Evolutionary conservation across 1,140 invertebrate species (phyloP).

Genomic region (Campoletis sonorensis): DNA sequence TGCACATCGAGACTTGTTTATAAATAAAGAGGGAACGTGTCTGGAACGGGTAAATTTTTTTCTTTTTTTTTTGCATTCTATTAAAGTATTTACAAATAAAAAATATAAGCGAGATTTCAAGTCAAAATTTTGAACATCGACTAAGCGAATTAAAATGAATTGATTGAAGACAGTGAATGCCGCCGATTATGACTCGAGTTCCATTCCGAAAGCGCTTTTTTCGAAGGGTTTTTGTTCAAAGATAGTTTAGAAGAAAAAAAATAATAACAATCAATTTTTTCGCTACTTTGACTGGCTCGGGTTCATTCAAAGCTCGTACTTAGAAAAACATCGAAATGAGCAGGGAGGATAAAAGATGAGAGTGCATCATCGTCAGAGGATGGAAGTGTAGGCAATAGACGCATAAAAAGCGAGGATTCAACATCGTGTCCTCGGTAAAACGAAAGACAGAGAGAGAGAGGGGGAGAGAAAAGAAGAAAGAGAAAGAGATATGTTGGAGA

Average conservation of each 20-base stretch:
- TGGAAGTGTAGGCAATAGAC: background rate
- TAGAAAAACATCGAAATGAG: background rate
- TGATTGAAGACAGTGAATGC: no score
- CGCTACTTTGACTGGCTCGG: background rate
- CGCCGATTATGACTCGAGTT: no score
- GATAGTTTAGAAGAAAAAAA: no score
- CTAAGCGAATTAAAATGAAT: no score
- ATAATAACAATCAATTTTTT: no score
- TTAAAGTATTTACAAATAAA: no score
- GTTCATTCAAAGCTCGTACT: background rate
- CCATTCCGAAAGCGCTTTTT: no score
- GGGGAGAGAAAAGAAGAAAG: background rate
- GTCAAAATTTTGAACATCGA: no score
- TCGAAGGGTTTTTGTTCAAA: no score
- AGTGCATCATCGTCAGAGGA: conserved; percentile 20
- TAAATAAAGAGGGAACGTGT: no score
- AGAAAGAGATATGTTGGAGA: background rate
- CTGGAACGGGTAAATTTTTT: no score
- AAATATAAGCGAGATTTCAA: no score
- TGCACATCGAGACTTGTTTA: background rate
- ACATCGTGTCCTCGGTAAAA: background rate
- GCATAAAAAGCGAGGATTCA: background rate
- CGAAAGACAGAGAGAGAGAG: background rate
- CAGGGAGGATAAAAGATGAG: background rate
- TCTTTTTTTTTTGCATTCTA: background rate